These are phyloP conservation scores for Argyrosomus japonicus DNA, from an alignment of 2,113 vertebrate genomes.

Conservation along the genomic window DNA sequence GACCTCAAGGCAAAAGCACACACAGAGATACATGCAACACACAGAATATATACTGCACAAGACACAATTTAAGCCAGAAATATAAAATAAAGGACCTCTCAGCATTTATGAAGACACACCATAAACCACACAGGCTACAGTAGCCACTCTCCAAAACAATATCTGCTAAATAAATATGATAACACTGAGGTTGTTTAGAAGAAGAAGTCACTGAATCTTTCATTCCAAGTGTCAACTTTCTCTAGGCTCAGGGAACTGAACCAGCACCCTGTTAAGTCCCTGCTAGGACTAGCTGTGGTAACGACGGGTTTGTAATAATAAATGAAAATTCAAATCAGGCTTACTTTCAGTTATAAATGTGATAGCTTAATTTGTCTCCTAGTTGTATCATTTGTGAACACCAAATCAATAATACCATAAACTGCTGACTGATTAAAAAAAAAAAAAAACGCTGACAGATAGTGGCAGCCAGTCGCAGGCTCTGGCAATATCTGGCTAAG, in stretches of 20 bases:
- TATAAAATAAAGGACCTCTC: neutral
- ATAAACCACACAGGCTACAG: neutral
- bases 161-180: slow-evolving; percentile 5
- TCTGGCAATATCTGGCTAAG: neutral
- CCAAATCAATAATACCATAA: slow-evolving; percentile 6
- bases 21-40: neutral
- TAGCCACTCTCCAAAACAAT: neutral
- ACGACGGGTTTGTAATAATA: too few species aligned
- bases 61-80: neutral
- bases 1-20: slow-evolving; percentile 13
- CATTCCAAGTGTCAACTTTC: neutral
- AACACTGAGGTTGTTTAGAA: neutral
- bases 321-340: neutral
- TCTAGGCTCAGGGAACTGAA: neutral
- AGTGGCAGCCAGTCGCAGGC: neutral
- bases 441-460: neutral
- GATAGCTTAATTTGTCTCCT: neutral
- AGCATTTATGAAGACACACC: neutral
- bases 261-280: neutral
- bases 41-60: neutral
- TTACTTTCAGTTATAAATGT: neutral
- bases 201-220: neutral
- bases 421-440: neutral
- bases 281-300: neutral
- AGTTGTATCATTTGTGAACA: neutral